phyloP scores from a whole-genome alignment of 2,888 invertebrate genomes.

The Habroteleia sp. region DNA sequence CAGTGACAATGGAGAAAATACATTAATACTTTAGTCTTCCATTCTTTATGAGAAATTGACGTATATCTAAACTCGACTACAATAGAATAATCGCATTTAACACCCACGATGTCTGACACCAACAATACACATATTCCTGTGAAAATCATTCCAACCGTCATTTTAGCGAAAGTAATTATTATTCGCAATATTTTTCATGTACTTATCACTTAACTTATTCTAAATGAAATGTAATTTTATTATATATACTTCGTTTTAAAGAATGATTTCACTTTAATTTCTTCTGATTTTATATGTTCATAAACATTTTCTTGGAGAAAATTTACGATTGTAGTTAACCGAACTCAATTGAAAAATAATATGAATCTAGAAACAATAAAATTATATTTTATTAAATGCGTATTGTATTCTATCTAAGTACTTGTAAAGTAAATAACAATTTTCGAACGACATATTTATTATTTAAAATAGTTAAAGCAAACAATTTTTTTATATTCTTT shows the following conservation, averaged over 20 bases:
- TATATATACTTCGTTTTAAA: neutral
- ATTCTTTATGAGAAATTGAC: slow-evolving; percentile 55
- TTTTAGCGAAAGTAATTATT: slow-evolving; percentile 53
- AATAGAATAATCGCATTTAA: slow-evolving; percentile 64
- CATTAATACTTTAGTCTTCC: slow-evolving; percentile 55
- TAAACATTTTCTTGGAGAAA: too few species aligned
- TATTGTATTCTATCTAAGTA: too few species aligned
- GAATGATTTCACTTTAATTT: slow-evolving; percentile 17
- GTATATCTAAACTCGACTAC: slow-evolving; percentile 48
- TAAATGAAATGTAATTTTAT: too few species aligned
- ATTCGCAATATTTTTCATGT: slow-evolving; percentile 10
- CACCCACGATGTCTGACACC: slow-evolving; percentile 39
- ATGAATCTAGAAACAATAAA: too few species aligned
- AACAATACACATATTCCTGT: slow-evolving; percentile 18
- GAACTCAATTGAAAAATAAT: neutral
- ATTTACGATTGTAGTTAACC: too few species aligned
- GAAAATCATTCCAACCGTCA: slow-evolving; percentile 19
- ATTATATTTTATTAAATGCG: too few species aligned
- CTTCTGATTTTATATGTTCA: slow-evolving; percentile 1
- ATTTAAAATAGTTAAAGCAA: too few species aligned
- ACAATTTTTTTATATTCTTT: too few species aligned
- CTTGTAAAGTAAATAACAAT: too few species aligned
- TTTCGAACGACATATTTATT: too few species aligned
- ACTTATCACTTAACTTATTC: neutral
- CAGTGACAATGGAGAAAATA: slow-evolving; percentile 63